Base-by-base conservation (phyloP, 1,140 invertebrate genomes). In the Stegodyphus dumicola region DNA sequence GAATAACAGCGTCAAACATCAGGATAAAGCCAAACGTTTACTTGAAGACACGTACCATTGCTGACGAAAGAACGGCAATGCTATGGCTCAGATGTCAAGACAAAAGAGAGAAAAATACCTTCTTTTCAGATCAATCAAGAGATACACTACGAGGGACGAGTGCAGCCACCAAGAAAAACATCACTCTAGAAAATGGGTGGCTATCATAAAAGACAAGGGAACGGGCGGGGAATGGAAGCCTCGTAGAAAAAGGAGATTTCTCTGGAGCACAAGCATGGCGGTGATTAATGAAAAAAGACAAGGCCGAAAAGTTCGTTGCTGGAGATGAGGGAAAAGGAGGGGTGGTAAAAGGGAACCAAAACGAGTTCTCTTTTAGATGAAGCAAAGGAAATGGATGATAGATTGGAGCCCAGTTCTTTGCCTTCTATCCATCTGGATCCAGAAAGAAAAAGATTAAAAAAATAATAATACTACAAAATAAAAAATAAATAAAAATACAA, bases 241-340 rank as follows among this genome's bases (percentile, higher is more conserved):
- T n/a, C 18, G 33, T 6, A 60, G 49, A 77, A 64, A 9, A 65
- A 15, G 13, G 75, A 65, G 75, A 52, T 33, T 65, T 13, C 48
- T 77, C 56, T 11, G 56, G 56, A 60, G 56, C 75, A 9, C 11
- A 7, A 33, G 33, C 33, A 33, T 33, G 33, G 33, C 17, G 56
- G 75, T 77, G 75, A 77, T 77, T 77, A 77, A 77, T 77, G 75
- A 77, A 77, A 77, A 77, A 77, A 77, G 75, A 77, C 75, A 77
- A 77, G 75, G 75, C 75, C 75, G 54, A 65, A 65, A 77, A 77
- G 75, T 77, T 77, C 7, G 13, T 33, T 33, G 33, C 15, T 33
- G 56, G 7, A 53, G 48, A 77, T 48, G 33, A 15, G 48, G 60
- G n/a, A 52, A 65, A 48, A 64, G 11, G 17, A 6, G 17, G 56